phyloP scores from a whole-genome alignment of 2,113 vertebrate genomes.

The Herpailurus yagouaroundi region DNA sequence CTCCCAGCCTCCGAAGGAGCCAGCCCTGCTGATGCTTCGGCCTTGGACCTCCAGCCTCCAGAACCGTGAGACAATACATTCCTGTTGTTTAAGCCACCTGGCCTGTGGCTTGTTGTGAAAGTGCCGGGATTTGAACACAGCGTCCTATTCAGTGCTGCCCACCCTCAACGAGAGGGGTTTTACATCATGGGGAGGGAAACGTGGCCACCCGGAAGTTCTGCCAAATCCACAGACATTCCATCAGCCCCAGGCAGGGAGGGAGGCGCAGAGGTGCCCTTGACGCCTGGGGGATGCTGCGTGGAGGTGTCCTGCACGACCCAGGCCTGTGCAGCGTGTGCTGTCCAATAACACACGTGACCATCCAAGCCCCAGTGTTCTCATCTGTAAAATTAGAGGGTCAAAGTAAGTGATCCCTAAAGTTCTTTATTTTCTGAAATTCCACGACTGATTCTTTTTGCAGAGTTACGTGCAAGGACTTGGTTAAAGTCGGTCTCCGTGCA shows the following conservation, averaged over 20 bases:
- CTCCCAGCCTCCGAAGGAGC: background rate
- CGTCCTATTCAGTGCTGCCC: rapidly evolving
- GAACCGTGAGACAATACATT: background rate
- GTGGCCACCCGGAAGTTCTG: background rate
- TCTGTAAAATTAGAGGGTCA: background rate
- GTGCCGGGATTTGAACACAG: background rate
- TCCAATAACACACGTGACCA: rapidly evolving
- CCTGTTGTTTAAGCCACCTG: background rate
- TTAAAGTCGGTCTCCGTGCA: background rate
- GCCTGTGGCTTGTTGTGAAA: too few relatives aligned
- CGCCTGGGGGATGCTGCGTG: rapidly evolving
- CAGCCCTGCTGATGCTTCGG: too few relatives aligned
- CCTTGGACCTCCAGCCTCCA: background rate
- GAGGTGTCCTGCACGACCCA: rapidly evolving
- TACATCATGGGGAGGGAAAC: rapidly evolving
- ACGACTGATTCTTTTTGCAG: background rate
- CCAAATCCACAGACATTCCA: rapidly evolving
- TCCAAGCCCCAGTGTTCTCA: background rate
- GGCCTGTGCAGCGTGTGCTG: rapidly evolving
- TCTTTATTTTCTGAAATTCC: background rate
- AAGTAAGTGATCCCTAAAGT: background rate
- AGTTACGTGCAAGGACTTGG: background rate
- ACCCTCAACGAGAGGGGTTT: too few relatives aligned
- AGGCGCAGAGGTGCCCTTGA: rapidly evolving
- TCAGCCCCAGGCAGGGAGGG: rapidly evolving